Base-by-base conservation (phyloP, 2,113 vertebrate species). In the Cromileptes altivelis region DNA sequence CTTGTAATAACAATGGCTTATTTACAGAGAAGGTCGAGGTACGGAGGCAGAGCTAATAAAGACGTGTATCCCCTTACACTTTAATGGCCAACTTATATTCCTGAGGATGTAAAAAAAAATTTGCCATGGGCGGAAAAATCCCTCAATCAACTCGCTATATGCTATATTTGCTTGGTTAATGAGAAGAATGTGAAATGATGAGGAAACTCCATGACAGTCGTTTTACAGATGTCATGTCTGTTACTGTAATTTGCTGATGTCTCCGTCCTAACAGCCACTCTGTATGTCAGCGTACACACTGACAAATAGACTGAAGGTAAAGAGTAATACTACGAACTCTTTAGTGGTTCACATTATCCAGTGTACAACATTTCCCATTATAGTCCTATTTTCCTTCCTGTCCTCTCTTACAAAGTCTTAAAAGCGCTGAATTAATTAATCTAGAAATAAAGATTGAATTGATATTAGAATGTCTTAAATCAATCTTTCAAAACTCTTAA, bases 1-100 rank as follows among this genome's bases (percentile, higher is more conserved):
- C 93, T 81, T 95, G 94, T 13, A 96, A 96, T 94, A 96, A 94
- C 91, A 94, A 81, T 93, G 88, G 90, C 89, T 90, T 95, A 94
- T 96, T 96, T 96, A 96, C 94, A 89, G 91, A 92, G 81, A 45
- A 74, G 57, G 49, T 61, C n/a, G 71, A 81, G 70, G 90, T 37
- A 80, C 62, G 75, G 88, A 85, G 71, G 65, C 81, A 77, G 80
- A 65, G 80, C 78, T 88, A 89, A 91, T 92, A 94, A 94, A 91
- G 91, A 83, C 69, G 11, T 2, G 58, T 85, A 86, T 93, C 86
- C 55, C 64, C 76, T 94, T 94, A 89, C 91, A 89, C 85, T 94
- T 93, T 92, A 95, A 95, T 90, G 86, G 91, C 67, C 74, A 70
- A 70, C 72, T 71, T 90, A 57, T 91, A 86, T 92, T 91, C 61